These are phyloP conservation scores for Gallinago media DNA, from an alignment of 2,113 vertebrate species.

Conservation along the genomic window DNA sequence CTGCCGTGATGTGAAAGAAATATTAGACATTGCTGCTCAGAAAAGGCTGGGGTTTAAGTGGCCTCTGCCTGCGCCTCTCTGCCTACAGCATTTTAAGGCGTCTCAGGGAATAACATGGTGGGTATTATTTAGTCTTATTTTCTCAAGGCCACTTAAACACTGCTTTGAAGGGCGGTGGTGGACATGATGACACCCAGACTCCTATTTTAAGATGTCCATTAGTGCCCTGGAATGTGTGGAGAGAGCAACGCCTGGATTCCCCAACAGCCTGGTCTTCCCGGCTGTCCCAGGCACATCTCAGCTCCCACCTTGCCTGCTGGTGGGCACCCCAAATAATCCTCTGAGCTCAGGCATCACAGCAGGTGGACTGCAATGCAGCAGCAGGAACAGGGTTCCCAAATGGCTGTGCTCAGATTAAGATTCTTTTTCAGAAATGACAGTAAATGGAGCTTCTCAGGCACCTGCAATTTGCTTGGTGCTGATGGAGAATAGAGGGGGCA, in stretches of 20 bases:
- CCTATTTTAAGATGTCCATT: conserved; percentile 49
- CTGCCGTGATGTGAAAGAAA: conserved; percentile 44
- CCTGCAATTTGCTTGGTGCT: not conserved
- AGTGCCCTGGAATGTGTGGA: conserved; percentile 8
- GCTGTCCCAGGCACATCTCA: fast-evolving
- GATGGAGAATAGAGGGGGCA: not conserved
- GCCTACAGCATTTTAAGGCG: not conserved
- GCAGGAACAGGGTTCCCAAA: not conserved
- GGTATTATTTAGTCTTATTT: conserved; percentile 60
- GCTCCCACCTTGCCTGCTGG: not conserved
- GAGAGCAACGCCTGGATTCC: fast-evolving
- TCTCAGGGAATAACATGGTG: not conserved
- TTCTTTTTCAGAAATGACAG: conserved; percentile 3
- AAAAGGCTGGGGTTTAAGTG: conserved; percentile 28
- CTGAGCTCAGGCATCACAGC: not conserved
- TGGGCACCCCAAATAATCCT: not conserved
- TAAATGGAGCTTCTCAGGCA: not conserved
- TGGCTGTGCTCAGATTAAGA: not conserved
- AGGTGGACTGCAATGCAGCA: not conserved
- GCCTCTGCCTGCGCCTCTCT: not conserved
- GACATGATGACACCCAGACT: not conserved
- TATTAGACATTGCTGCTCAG: conserved; percentile 43
- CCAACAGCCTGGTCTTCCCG: fast-evolving
- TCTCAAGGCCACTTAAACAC: conserved; percentile 38
- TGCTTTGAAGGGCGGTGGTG: not conserved